Percentiles rank a stretch among this genome's conserved stretches.
These are phyloP conservation scores for Pseudopipra pipra DNA, from an alignment of 2,113 vertebrate species.

Conservation along the genomic window DNA sequence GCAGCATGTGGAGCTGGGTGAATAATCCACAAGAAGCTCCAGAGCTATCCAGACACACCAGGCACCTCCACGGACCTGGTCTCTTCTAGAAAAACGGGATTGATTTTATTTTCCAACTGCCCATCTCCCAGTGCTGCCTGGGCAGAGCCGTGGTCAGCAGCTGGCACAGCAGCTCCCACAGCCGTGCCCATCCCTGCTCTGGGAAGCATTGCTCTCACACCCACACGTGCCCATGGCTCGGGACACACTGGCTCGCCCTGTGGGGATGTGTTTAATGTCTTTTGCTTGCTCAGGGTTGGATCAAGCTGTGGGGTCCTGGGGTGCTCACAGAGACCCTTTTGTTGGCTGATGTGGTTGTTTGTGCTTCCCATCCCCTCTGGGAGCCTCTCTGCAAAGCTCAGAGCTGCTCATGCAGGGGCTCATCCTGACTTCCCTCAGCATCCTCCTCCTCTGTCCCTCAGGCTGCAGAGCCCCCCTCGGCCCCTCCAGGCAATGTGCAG, in stretches of 20 bases:
- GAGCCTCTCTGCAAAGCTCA: neutral
- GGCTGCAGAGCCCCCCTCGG: neutral
- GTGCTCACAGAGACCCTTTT: neutral
- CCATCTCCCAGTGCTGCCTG: neutral
- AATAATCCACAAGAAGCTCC: neutral
- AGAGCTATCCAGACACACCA: neutral
- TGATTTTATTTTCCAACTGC: neutral
- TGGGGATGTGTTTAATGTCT: neutral
- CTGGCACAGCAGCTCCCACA: neutral
- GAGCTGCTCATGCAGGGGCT: neutral
- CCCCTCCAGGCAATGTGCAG: fast-evolving
- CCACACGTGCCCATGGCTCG: fast-evolving
- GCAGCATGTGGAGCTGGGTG: neutral
- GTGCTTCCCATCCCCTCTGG: neutral
- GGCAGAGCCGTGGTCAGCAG: neutral
- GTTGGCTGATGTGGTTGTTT: neutral
- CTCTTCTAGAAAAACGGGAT: neutral
- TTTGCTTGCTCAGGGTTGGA: fast-evolving
- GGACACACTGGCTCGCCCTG: fast-evolving
- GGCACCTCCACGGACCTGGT: neutral
- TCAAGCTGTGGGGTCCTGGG: fast-evolving
- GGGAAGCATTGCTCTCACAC: neutral
- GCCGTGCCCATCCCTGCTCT: neutral
- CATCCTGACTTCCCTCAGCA: neutral
- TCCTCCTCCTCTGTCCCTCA: neutral